Evolutionary conservation across 1,140 invertebrate species (phyloP).

Genomic region (Metopolophium dirhodum): DNA sequence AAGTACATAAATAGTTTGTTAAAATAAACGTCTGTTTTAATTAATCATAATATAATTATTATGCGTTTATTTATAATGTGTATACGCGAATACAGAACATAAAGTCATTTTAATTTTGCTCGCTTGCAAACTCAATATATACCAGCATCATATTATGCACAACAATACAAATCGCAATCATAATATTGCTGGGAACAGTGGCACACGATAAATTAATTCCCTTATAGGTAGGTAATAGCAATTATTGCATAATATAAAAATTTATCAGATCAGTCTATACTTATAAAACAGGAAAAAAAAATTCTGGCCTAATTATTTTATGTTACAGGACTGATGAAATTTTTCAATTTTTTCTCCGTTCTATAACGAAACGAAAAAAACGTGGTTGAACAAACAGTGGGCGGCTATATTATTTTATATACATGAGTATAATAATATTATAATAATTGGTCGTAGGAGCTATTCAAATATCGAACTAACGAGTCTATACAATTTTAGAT

Average conservation of each 20-base stretch:
- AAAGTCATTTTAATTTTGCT: not conserved
- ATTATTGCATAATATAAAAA: not conserved
- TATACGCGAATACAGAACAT: not conserved
- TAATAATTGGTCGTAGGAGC: not conserved
- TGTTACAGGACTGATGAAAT: not conserved
- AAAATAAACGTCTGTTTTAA: not conserved
- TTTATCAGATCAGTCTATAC: not conserved
- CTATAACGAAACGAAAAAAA: not conserved
- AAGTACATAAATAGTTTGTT: not conserved
- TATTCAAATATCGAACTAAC: not conserved
- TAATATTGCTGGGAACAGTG: not conserved
- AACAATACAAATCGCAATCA: not conserved
- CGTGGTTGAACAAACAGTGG: not conserved
- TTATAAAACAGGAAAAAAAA: not conserved
- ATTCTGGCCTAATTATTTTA: not conserved
- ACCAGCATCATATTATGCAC: too few species aligned
- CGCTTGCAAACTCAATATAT: not conserved
- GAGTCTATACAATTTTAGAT: not conserved
- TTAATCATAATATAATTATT: not conserved
- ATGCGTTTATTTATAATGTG: not conserved
- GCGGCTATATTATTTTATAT: not conserved
- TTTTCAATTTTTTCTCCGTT: not conserved
- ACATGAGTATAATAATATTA: not conserved
- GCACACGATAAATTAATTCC: not conserved
- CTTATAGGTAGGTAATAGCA: not conserved